phyloP scores from a whole-genome alignment of 1,140 invertebrate genomes.

The Metopolophium dirhodum region DNA sequence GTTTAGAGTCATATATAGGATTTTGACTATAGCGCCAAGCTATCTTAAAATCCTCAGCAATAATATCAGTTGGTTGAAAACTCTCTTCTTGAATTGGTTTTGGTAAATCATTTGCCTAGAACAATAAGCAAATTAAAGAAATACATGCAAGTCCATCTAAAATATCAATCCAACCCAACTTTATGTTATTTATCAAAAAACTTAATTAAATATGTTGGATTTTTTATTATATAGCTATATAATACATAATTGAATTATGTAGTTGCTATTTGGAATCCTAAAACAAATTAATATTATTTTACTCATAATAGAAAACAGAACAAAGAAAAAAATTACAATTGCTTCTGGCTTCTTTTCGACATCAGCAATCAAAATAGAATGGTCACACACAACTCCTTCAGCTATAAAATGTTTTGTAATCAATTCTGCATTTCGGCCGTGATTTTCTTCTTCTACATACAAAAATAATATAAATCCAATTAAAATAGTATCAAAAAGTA shows the following conservation, averaged over 20 bases:
- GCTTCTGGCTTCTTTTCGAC: conserved; percentile 21
- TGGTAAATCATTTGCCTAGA: conserved; percentile 36
- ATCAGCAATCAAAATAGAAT: conserved; percentile 40
- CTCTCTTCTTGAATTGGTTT: conserved; percentile 18
- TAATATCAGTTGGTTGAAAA: not conserved
- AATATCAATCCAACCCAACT: not conserved
- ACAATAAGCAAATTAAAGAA: not conserved
- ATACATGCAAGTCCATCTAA: not conserved
- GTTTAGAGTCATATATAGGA: conserved; percentile 40
- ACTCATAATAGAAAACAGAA: not conserved
- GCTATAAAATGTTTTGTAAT: conserved; percentile 52
- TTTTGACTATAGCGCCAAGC: conserved; percentile 51
- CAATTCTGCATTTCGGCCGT: conserved; percentile 40
- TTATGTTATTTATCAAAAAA: not conserved
- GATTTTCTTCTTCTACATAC: conserved; percentile 45
- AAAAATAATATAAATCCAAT: not conserved
- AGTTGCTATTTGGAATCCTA: not conserved
- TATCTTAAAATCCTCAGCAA: conserved; percentile 50
- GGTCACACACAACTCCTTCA: conserved; percentile 27
- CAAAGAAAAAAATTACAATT: conserved; percentile 18
- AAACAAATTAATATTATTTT: not conserved
- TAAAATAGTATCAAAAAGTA: not conserved
- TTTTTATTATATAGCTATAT: no score
- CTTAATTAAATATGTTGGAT: no score
- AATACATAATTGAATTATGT: not conserved